Evolutionary conservation across 2,113 vertebrate genomes (phyloP).

Genomic region (Pardalotus punctatus): DNA sequence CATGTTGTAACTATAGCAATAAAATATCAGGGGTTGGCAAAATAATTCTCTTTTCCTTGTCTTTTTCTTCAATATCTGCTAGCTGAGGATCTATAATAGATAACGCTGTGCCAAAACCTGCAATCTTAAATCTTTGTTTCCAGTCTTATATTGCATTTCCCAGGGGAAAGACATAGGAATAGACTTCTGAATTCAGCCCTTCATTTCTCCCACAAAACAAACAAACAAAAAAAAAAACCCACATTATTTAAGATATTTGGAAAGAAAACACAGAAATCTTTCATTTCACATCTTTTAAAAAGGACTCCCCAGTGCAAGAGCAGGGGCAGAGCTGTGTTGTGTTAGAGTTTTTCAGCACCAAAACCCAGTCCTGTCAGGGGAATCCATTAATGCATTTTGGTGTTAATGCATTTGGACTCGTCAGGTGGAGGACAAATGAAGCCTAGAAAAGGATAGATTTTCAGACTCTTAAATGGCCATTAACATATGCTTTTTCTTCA

Average conservation of each 20-base stretch:
- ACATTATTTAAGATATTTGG: not conserved
- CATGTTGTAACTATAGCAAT: not conserved
- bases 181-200: not conserved
- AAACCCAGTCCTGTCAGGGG: accelerated
- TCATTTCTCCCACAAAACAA: not conserved
- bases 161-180: not conserved
- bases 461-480: not conserved
- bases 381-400: not conserved
- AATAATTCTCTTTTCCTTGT: not conserved
- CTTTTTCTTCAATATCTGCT: not conserved
- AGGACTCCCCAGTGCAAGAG: not conserved
- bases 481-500: not conserved
- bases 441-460: not conserved
- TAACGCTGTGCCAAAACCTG: not conserved
- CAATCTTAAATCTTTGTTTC: not conserved
- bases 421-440: not conserved
- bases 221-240: not conserved
- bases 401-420: not conserved
- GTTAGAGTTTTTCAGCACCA: not conserved
- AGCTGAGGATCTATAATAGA: not conserved
- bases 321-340: not conserved
- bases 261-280: not conserved
- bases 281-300: not conserved
- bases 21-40: not conserved
- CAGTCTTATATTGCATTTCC: not conserved